phyloP scores from a whole-genome alignment of 2,797 vertebrate genomes.

The Anableps anableps region DNA sequence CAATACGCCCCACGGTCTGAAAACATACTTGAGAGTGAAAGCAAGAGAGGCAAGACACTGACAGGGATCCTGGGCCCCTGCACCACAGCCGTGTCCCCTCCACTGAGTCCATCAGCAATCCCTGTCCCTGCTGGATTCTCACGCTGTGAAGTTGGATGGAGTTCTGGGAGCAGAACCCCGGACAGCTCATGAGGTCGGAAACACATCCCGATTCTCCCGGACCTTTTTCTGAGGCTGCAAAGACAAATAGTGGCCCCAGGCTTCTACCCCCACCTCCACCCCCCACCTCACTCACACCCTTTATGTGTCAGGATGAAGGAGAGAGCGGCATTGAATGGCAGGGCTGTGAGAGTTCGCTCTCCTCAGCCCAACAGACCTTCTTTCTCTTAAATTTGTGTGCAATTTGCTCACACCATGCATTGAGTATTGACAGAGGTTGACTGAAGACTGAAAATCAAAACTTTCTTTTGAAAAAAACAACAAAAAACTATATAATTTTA shows the following conservation, averaged over 20 bases:
- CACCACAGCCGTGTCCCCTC: constrained; percentile 35
- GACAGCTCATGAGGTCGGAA: constrained; percentile 81
- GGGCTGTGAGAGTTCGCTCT: constrained; percentile 81
- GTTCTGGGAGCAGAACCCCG: constrained; percentile 76
- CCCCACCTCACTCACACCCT: constrained; percentile 61
- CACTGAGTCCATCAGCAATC: constrained; percentile 32
- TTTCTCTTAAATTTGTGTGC: constrained; percentile 81
- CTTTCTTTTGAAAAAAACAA: not conserved
- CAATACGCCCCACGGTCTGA: constrained; percentile 45
- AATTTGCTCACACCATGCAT: constrained; percentile 80
- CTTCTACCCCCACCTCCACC: constrained; percentile 12
- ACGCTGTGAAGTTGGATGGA: constrained; percentile 79
- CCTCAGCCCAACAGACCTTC: constrained; percentile 80
- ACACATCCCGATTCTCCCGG: constrained; percentile 79
- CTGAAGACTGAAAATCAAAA: constrained; percentile 58
- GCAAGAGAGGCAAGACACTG: constrained; percentile 36
- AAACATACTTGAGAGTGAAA: constrained; percentile 63
- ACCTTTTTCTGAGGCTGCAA: constrained; percentile 81
- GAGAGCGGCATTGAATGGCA: constrained; percentile 81
- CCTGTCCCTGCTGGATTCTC: constrained; percentile 76
- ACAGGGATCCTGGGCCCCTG: constrained; percentile 36
- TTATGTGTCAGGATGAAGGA: constrained; percentile 82
- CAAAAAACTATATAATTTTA: not conserved
- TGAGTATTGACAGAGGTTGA: constrained; percentile 46
- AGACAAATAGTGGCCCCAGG: constrained; percentile 80